These are phyloP conservation scores for Caenorhabditis inopinata DNA, from an alignment of 1,140 invertebrate genomes.

Conservation along the genomic window DNA sequence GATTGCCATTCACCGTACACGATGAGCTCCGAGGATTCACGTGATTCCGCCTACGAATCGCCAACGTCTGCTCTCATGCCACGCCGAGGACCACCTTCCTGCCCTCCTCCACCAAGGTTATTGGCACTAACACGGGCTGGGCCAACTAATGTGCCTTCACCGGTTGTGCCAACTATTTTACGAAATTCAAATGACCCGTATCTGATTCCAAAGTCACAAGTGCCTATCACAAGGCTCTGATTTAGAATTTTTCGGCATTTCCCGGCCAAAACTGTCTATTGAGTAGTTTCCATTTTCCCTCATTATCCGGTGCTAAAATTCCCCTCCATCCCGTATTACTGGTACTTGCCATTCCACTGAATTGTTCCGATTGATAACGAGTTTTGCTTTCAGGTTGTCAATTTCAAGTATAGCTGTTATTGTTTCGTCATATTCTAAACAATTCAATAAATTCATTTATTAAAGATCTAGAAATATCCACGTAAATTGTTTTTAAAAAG, in stretches of 20 bases:
- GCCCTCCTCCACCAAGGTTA: not conserved
- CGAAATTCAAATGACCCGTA: not conserved
- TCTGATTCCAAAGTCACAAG: constrained; percentile 24
- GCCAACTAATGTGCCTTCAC: not conserved
- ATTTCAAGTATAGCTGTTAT: not conserved
- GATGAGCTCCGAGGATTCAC: constrained; percentile 16
- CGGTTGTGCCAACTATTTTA: not conserved
- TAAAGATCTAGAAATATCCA: too few relatives aligned
- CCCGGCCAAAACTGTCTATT: too few relatives aligned
- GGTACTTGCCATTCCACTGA: constrained; percentile 17
- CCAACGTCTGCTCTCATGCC: constrained; percentile 33
- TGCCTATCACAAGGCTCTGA: not conserved
- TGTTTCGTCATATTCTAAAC: not conserved
- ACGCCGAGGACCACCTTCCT: not conserved
- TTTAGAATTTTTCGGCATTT: not conserved
- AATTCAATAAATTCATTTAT: not conserved
- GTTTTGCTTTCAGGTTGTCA: not conserved
- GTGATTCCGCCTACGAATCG: constrained; percentile 38
- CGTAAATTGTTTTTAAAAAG: not conserved
- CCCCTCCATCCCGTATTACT: not conserved
- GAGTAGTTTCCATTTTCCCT: not conserved
- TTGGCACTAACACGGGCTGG: not conserved
- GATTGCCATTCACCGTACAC: constrained; percentile 9
- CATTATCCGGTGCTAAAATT: not conserved
- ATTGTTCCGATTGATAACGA: constrained; percentile 2